These are phyloP conservation scores for Vanessa atalanta DNA, from an alignment of 1,140 invertebrate species.

Conservation along the genomic window DNA sequence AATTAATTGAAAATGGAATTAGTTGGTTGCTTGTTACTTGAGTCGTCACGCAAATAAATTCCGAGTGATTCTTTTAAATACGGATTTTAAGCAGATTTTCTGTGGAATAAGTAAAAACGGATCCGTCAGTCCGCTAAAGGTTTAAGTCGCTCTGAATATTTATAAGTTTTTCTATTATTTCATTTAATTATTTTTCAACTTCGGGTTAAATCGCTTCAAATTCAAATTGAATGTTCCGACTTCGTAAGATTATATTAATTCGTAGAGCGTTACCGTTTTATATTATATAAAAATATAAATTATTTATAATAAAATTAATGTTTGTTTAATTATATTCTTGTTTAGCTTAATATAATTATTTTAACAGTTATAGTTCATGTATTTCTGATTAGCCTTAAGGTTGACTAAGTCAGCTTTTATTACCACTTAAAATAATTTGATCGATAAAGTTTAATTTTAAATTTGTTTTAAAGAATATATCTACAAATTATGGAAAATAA, in stretches of 20 bases:
- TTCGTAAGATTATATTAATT: slow-evolving; percentile 7
- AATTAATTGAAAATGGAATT: neutral
- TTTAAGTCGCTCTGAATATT: slow-evolving; percentile 76
- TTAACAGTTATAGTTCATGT: no score
- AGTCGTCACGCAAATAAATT: slow-evolving; percentile 70
- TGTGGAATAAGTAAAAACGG: slow-evolving; percentile 79
- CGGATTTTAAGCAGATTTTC: slow-evolving; percentile 80
- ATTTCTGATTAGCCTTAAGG: no score
- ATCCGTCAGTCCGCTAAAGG: slow-evolving; percentile 75
- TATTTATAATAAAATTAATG: no score
- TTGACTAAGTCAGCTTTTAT: no score
- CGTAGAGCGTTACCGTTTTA: neutral
- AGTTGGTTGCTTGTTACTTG: slow-evolving; percentile 33
- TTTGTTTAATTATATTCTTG: no score
- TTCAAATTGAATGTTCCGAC: slow-evolving; percentile 20
- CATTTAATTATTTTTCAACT: slow-evolving; percentile 62
- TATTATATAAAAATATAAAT: neutral
- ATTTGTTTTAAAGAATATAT: no score
- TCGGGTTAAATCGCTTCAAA: slow-evolving; percentile 29
- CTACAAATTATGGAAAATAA: no score
- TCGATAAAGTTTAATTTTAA: no score
- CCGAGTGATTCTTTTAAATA: slow-evolving; percentile 80
- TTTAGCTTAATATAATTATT: no score
- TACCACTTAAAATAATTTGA: no score
- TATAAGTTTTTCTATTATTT: slow-evolving; percentile 79